phyloP scores from a whole-genome alignment of 2,888 invertebrate genomes.

The Spodoptera picta region DNA sequence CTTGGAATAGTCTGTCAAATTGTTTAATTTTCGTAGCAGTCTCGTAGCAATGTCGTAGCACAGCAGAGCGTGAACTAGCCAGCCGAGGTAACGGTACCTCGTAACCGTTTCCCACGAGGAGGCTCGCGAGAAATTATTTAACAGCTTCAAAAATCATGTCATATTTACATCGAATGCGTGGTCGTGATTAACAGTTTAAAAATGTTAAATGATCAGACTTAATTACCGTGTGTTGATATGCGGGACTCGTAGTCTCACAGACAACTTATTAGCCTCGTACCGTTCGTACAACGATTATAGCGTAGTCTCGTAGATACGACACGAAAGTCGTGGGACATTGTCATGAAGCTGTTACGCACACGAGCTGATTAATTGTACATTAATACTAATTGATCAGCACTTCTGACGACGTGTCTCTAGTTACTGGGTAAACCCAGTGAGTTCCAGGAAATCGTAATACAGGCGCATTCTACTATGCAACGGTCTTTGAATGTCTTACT shows the following conservation, averaged over 20 bases:
- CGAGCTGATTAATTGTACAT: conserved; percentile 40
- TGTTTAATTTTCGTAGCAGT: conserved; percentile 71
- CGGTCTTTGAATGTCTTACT: too few species aligned
- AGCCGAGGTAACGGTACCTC: conserved; percentile 45
- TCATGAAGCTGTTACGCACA: conserved; percentile 47
- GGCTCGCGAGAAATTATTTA: conserved; percentile 52
- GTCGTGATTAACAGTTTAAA: conserved; percentile 69
- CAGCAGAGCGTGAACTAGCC: conserved; percentile 29
- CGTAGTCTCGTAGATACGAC: conserved; percentile 32
- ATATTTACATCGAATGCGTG: conserved; percentile 66
- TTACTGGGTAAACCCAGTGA: neutral
- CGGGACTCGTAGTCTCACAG: conserved; percentile 69
- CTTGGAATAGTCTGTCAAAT: conserved; percentile 38
- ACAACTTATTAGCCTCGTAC: conserved; percentile 64
- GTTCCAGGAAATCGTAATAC: neutral
- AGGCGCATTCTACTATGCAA: too few species aligned
- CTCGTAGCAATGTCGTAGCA: conserved; percentile 72
- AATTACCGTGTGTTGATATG: conserved; percentile 75
- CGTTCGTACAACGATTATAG: conserved; percentile 23
- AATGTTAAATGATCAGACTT: conserved; percentile 66
- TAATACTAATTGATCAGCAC: conserved; percentile 46
- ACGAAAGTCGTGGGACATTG: conserved; percentile 53
- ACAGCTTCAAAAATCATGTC: conserved; percentile 62
- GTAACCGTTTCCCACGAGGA: conserved; percentile 55
- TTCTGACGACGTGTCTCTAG: conserved; percentile 22